Base-by-base conservation (phyloP, 2,888 invertebrate species). In the Drosophila mettleri region DNA sequence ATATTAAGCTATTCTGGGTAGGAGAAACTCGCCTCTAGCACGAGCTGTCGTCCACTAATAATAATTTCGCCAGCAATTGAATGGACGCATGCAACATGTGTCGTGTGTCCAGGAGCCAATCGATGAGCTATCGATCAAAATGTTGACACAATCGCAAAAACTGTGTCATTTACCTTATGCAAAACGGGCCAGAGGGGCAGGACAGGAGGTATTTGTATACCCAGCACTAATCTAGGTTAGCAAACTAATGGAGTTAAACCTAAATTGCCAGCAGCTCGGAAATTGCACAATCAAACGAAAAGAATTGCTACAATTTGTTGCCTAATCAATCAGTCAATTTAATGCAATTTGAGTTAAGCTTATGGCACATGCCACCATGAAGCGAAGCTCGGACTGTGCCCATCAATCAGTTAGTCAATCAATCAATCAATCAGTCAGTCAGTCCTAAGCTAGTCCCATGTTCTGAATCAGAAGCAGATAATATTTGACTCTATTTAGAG, bases 41-140 rank as follows among this genome's bases (percentile, higher is more conserved):
- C n/a, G n/a, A n/a, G n/a, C n/a, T n/a, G n/a, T 43, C 8, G 24
- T 14, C 7, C n/a, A 43, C n/a, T 43, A 14, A 20, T 33, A 22
- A 22, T n/a, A 31, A 31, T 48, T 31, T 20, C 7, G 14, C 18
- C 29, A 29, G 7, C 12, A 18, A 29, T 46, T 27, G 18, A 29
- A 46, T 46, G 46, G 12, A 27, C n/a, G 22, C 59, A 51, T 78
- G 78, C 79, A 74, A 78, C 79, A 74, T 73, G 62, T 74, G 73
- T 7, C 18, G 20, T 43, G 41, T 46, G 14, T 41, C 3, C 27
- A 7, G 14, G 2, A 9, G 22, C 2, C 69, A 68, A 74, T 74
- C 79, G 63, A 79, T 74, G 63, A 46, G 68, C n/a, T 53, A 78
- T 74, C 74, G 61, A 74, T 53, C 61, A 53, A 27, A 9, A 10